Evolutionary conservation across 1,140 invertebrate species (phyloP).

Genomic region (Drosophila ananassae): DNA sequence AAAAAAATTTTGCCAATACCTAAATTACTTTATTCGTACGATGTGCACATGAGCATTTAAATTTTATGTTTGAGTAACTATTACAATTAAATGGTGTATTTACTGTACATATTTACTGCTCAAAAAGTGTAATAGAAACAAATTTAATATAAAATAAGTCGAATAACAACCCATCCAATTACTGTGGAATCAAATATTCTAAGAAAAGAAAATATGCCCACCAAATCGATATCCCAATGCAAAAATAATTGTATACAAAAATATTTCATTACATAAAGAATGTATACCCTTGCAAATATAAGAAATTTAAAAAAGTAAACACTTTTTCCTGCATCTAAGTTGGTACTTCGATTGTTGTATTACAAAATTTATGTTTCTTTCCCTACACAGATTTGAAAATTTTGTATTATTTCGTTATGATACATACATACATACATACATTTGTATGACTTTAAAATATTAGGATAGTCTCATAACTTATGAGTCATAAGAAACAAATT

Average conservation of each 20-base stretch:
- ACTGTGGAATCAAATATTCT: background rate
- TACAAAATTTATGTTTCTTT: too few species aligned
- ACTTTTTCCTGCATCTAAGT: too few species aligned
- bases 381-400: too few species aligned
- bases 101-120: slow-evolving; percentile 1
- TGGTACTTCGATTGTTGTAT: too few species aligned
- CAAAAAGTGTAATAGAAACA: background rate
- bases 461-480: too few species aligned
- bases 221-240: background rate
- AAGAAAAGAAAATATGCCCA: background rate
- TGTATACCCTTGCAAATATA: too few species aligned
- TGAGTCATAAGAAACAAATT: too few species aligned
- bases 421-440: too few species aligned
- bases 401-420: too few species aligned
- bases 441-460: too few species aligned
- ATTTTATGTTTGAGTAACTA: background rate
- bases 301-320: too few species aligned
- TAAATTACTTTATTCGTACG: background rate
- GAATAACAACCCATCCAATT: background rate
- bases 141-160: background rate
- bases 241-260: background rate
- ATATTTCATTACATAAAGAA: background rate
- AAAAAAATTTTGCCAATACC: background rate
- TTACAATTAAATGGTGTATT: background rate
- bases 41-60: too few species aligned